A percentile compares a stretch with the other conserved stretches of the same genome.
These are phyloP conservation scores for Picus viridis DNA, from an alignment of 2,797 vertebrate species.

Conservation along the genomic window DNA sequence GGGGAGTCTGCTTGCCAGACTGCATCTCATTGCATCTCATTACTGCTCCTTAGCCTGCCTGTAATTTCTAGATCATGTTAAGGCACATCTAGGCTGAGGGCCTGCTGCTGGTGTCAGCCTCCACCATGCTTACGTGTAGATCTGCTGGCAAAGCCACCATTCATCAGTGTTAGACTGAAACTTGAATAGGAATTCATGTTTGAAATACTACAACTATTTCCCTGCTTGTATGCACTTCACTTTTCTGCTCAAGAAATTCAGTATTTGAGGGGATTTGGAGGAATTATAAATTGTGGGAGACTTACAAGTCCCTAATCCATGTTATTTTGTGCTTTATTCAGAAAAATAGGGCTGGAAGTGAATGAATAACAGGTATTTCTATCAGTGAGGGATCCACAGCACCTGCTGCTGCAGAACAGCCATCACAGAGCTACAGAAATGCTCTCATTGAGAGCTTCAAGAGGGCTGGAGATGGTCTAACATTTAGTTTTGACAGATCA, in stretches of 20 bases:
- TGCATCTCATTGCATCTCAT: conserved; percentile 1
- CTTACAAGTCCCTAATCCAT: fast-evolving
- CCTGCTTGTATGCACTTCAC: neutral
- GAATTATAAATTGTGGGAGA: neutral
- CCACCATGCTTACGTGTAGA: fast-evolving
- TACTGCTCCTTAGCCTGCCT: neutral
- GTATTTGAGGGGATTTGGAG: neutral
- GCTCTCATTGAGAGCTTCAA: neutral
- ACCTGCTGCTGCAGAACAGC: neutral
- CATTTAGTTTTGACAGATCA: neutral
- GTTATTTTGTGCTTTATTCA: neutral
- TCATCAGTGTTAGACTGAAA: neutral
- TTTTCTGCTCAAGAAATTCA: neutral
- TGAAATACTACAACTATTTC: neutral
- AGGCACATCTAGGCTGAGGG: neutral
- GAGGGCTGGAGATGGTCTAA: neutral
- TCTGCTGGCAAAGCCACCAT: neutral
- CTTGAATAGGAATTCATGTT: neutral
- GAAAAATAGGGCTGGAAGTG: too few species aligned
- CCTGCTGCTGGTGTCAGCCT: neutral
- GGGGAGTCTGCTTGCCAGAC: neutral
- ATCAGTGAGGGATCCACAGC: neutral
- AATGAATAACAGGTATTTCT: neutral
- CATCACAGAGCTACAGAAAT: neutral
- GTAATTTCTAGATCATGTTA: neutral